Percentiles rank a stretch among this genome's conserved stretches.
Evolutionary conservation across 2,113 vertebrate genomes (phyloP).

Genomic region (Ceyx margarethae): DNA sequence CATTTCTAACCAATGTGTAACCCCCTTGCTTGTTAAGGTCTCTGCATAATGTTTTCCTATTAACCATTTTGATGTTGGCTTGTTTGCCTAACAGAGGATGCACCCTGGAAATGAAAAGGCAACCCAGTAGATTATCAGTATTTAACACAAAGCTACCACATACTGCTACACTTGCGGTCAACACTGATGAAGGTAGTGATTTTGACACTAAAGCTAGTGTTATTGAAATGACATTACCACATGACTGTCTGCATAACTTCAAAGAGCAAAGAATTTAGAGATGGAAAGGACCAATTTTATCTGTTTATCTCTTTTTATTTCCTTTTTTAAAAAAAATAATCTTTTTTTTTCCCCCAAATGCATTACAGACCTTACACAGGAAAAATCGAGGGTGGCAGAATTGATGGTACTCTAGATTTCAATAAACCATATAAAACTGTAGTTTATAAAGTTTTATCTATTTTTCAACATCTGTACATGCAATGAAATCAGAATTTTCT

Average conservation of each 20-base stretch:
- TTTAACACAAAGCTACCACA: background rate
- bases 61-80: background rate
- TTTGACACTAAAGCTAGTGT: background rate
- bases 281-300: background rate
- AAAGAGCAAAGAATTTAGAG: background rate
- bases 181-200: background rate
- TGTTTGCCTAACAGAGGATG: background rate
- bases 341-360: rapidly evolving
- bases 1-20: background rate
- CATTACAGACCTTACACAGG: background rate
- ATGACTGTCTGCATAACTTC: background rate
- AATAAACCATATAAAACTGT: background rate
- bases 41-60: background rate
- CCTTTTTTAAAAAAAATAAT: too few species aligned
- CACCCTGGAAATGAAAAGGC: background rate
- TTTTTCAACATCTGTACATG: background rate
- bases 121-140: background rate
- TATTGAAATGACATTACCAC: background rate
- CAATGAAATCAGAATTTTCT: background rate
- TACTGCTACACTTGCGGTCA: background rate
- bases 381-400: background rate
- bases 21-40: background rate
- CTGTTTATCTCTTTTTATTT: background rate
- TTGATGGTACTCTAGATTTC: background rate
- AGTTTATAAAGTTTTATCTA: background rate